Base-by-base conservation (phyloP, 2,888 invertebrate species). In the Rhogogaster chlorosoma region DNA sequence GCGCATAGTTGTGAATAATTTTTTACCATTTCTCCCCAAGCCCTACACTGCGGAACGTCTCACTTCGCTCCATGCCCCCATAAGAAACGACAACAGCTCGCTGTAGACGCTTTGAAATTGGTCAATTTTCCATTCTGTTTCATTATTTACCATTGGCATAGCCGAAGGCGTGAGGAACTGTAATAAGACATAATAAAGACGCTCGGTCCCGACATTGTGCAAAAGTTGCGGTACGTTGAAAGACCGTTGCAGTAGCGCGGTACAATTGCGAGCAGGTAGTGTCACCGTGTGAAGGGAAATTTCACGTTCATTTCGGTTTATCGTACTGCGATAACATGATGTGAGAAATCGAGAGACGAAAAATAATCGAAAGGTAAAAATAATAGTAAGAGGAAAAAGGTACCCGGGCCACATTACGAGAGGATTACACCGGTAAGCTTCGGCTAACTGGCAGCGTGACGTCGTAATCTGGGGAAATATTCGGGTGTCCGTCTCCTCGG, bases 391-490 rank as follows among this genome's bases (percentile, higher is more conserved):
- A 77, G 32, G n/a, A 49, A 77, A 64, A 67, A 38, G 64, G 32
- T 26, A 67, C 73, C 70, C 86, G 88, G 86, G 87, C 86, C 87
- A 92, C 88, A 91, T 92, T 92, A 92, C 90, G 90, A 90, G 88
- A 64, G 92, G 93, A 93, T 93, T 93, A 93, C 93, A 93, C 91
- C 91, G 89, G 90, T 93, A 93, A 93, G 92, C 91, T 89, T 89
- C 88, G 88, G 88, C 90, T 91, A 92, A 92, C 92, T 92, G 92
- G 91, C 91, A 90, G 89, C 89, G 91, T 92, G 93, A 93, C 93
- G 93, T 93, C 93, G 93, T 93, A 93, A 93, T 93, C 93, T 93
- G 87, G 86, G 89, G 91, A 93, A 93, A 92, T 92, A 93, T 93
- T 93, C 91, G 90, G 89, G 85, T 89, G 89, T 88, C 88, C 83